phyloP scores from a whole-genome alignment of 2,113 vertebrate genomes.

The Charina bottae region DNA sequence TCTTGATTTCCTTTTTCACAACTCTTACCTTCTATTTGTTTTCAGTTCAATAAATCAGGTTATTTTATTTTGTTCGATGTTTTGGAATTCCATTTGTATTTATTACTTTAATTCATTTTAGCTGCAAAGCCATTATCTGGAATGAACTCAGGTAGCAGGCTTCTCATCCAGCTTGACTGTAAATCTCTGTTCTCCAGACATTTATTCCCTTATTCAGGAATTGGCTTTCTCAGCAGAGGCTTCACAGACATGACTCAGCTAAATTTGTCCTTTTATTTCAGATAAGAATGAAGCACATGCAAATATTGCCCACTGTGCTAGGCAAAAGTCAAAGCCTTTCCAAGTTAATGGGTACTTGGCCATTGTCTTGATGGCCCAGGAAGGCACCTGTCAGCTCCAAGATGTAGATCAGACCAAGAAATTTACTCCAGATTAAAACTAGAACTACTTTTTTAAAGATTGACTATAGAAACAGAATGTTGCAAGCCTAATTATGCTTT shows the following conservation, averaged over 20 bases:
- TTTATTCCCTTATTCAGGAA: background rate
- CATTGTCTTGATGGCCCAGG: background rate
- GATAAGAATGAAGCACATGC: background rate
- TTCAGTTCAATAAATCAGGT: no score
- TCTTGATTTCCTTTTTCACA: background rate
- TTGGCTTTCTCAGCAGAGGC: background rate
- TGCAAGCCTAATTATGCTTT: background rate
- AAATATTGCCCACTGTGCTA: background rate
- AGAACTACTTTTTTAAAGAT: background rate
- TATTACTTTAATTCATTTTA: conserved; percentile 5
- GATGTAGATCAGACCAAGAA: background rate
- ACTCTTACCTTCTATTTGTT: background rate
- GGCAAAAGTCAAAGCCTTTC: background rate
- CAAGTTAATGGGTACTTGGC: background rate
- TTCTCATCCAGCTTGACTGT: background rate
- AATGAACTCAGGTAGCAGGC: background rate
- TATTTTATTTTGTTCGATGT: background rate
- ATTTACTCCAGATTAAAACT: background rate
- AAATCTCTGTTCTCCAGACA: background rate
- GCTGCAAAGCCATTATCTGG: background rate
- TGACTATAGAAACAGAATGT: background rate
- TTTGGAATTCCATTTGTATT: conserved; percentile 5
- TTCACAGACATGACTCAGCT: background rate
- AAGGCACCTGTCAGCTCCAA: background rate
- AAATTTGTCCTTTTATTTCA: background rate